Conservation (phyloP, 2,888 invertebrate genomes). For the Caenorhabditis zanzibari region DNA sequence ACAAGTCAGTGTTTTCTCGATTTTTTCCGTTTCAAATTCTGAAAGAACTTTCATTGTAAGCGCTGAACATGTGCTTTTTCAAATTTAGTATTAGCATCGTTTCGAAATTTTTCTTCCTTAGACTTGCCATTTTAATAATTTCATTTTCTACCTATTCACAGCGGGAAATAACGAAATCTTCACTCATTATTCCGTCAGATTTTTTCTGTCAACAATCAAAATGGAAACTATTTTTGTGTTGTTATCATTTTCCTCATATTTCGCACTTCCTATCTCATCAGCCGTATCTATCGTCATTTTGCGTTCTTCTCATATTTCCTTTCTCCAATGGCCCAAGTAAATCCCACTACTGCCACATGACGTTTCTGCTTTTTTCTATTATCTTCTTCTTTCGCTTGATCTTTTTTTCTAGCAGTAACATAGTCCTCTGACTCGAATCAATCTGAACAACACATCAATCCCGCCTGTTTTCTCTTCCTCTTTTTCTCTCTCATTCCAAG, state of each 20-base stretch:
- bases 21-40: neutral
- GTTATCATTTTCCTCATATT: constrained; percentile 21
- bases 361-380: constrained; percentile 47
- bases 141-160: neutral
- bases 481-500: constrained; percentile 23
- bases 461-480: constrained; percentile 39
- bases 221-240: neutral
- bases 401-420: constrained; percentile 12
- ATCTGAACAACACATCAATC: constrained; percentile 64
- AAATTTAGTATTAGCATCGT: too few relatives aligned
- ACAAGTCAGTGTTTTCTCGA: too few relatives aligned
- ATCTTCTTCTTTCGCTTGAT: constrained; percentile 33
- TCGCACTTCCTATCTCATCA: constrained; percentile 20
- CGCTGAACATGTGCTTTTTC: too few relatives aligned
- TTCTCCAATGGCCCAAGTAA: constrained; percentile 9
- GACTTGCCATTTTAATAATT: neutral
- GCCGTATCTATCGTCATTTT: constrained; percentile 22
- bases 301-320: constrained; percentile 55
- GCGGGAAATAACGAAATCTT: neutral
- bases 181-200: too few relatives aligned
- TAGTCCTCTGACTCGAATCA: constrained; percentile 21
- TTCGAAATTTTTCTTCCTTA: too few relatives aligned
- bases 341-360: constrained; percentile 43
- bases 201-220: neutral
- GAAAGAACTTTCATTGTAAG: neutral